Evolutionary conservation across 2,888 invertebrate species (phyloP), one percentile per base, ranked within the genome.

Genomic region (Synergus japonicus): DNA sequence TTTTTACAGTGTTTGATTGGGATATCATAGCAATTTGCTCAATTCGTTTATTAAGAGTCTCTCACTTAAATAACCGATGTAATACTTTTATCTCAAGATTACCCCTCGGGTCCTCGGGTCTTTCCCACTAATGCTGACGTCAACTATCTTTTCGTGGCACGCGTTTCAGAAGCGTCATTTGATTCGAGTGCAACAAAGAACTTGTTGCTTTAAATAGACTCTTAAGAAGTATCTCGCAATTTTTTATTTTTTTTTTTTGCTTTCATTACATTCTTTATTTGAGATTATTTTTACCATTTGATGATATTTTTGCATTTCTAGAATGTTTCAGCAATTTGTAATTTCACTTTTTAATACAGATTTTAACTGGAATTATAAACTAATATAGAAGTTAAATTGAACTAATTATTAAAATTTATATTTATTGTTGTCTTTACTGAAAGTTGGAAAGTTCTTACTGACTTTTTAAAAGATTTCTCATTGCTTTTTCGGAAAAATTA

Each of bases 191-290:
- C 13, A 69, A 69, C 46, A 29, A 49, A 37, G 49, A 49, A 69
- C 66, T 66, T 18, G 18, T 43, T 12, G 69, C 69, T 69, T 69
- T 69, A 69, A 69, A 76, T 37, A 77, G 44, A 76, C 66, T 44
- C 54, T 3, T n/a, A 3, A 58, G 69, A 79, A 44, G 58, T 76
- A 15, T 18, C 69, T 73, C 44, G 73, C 22, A 54, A 13, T 54
- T n/a, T n/a, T n/a, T n/a, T n/a, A 41, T 65, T 43, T 44, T 77
- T 15, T 46, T 18, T 64, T n/a, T 10, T 66, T 66, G 4, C 12
- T 18, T 12, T 41, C 22, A 4, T 66, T 13, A 10, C 29, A 46
- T 69, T 37, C 15, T 37, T 49, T 37, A 46, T 66, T 66, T 22
- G n/a, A 10, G n/a, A 44, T 67, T n/a, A 29, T 63, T 22, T 63